Conservation (phyloP, 1,140 invertebrate species). For the Chrysomallon squamiferum region DNA sequence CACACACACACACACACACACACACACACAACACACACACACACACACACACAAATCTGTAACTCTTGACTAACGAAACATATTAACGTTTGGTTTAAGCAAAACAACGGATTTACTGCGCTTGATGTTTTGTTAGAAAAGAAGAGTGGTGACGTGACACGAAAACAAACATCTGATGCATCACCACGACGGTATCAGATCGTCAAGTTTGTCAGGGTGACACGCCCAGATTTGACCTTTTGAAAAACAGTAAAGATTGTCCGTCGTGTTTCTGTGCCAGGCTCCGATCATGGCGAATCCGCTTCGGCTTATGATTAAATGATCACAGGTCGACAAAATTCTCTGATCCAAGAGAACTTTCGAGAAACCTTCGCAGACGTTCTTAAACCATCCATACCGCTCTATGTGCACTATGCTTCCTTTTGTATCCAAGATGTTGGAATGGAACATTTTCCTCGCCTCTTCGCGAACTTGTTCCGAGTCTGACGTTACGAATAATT, state of each 20-base stretch:
- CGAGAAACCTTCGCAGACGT: constrained; percentile 22
- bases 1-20: too few relatives aligned
- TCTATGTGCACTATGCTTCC: constrained; percentile 33
- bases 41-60: too few relatives aligned
- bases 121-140: too few relatives aligned
- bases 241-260: constrained; percentile 7
- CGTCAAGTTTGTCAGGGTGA: neutral
- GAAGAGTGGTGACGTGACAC: too few relatives aligned
- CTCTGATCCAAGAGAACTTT: constrained; percentile 28
- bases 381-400: neutral
- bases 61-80: too few relatives aligned
- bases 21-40: too few relatives aligned
- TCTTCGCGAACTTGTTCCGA: constrained; percentile 13
- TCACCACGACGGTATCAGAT: neutral
- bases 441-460: constrained; percentile 11
- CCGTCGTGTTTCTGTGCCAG: neutral
- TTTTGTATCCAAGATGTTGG: constrained; percentile 12
- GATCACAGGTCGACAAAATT: constrained; percentile 29
- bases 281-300: constrained; percentile 15
- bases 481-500: constrained; percentile 34
- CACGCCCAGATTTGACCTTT: neutral
- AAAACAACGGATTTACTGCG: too few relatives aligned
- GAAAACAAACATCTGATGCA: too few relatives aligned
- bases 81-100: too few relatives aligned
- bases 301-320: constrained; percentile 24